These are phyloP conservation scores for Chinchilla lanigera DNA, from an alignment of 2,113 vertebrate species.

Conservation along the genomic window DNA sequence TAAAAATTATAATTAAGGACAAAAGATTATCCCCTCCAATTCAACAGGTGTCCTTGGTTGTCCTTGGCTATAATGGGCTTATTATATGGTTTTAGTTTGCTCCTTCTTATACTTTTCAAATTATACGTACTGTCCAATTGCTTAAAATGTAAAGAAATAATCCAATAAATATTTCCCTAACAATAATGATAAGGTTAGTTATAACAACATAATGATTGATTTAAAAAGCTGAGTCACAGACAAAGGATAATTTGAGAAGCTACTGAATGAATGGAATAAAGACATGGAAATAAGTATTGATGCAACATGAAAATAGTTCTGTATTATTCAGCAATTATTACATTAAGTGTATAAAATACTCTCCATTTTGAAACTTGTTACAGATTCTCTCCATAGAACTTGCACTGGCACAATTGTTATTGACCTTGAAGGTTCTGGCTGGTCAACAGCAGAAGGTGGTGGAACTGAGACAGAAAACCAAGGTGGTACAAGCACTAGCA, in stretches of 20 bases:
- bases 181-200: neutral
- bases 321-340: neutral
- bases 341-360: neutral
- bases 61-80: neutral
- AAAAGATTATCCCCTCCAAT: neutral
- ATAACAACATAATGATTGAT: neutral
- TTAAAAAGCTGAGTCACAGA: neutral
- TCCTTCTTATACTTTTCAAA: neutral
- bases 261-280: neutral
- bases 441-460: accelerated
- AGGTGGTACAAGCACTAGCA: accelerated
- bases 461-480: accelerated
- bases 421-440: neutral
- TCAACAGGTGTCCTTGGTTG: neutral
- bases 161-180: neutral
- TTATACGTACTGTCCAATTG: neutral
- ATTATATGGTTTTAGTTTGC: neutral
- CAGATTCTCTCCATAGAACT: slow-evolving; percentile 77
- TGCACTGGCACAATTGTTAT: slow-evolving; percentile 76
- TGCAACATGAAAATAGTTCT: slow-evolving; percentile 1
- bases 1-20: neutral
- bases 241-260: neutral
- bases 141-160: neutral
- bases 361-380: slow-evolving; percentile 45
- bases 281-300: neutral